phyloP scores from a whole-genome alignment of 2,113 vertebrate genomes.

The Archilochus colubris region DNA sequence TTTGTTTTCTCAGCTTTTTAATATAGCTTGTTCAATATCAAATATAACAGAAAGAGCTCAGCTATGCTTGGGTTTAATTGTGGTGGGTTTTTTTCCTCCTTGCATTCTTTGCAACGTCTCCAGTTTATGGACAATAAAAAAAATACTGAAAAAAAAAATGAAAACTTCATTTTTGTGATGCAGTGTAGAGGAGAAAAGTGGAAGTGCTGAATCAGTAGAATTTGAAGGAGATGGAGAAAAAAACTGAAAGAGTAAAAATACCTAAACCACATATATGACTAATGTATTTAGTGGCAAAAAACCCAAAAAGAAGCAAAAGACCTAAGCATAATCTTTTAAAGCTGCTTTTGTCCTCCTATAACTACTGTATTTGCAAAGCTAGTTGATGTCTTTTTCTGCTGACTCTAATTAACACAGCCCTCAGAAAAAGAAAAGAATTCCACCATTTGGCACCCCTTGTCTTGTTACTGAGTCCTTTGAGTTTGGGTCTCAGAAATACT shows the following conservation, averaged over 20 bases:
- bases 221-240: not conserved
- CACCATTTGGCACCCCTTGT: not conserved
- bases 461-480: not conserved
- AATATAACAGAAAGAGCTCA: not conserved
- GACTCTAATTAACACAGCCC: not conserved
- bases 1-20: not conserved
- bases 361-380: not conserved
- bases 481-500: not conserved
- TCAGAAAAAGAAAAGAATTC: not conserved
- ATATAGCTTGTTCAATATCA: not conserved
- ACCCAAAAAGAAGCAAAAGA: not conserved
- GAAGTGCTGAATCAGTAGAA: not conserved
- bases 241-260: not conserved
- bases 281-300: not conserved
- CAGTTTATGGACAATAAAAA: not conserved
- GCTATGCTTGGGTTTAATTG: not conserved
- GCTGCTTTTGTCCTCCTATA: not conserved
- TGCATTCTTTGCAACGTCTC: not conserved
- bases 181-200: not conserved
- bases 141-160: not conserved
- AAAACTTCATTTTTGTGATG: not conserved
- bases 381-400: not conserved
- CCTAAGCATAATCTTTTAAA: not conserved
- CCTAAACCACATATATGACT: not conserved
- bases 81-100: not conserved